A percentile compares a stretch with the other conserved stretches of the same genome.
Evolutionary conservation across 2,888 invertebrate species (phyloP).

Genomic region (Cheilosia scutellata): DNA sequence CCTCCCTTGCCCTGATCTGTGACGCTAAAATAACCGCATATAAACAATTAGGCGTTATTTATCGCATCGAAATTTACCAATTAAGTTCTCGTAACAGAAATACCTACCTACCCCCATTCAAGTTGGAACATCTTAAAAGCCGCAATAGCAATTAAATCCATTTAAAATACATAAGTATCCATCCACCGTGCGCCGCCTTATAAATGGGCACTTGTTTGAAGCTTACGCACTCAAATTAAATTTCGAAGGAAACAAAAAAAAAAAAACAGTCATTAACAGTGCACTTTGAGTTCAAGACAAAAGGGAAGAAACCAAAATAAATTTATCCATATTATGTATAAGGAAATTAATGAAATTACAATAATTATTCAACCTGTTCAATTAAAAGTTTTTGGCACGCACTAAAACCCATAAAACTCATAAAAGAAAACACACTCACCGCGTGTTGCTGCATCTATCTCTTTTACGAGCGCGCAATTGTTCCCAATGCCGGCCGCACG

Average conservation of each 20-base stretch:
- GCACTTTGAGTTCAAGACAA: conserved; percentile 25
- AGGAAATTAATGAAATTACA: conserved; percentile 66
- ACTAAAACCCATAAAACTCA: conserved; percentile 84
- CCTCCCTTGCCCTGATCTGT: too few relatives aligned
- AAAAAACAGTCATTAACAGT: conserved; percentile 21
- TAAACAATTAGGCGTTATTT: conserved; percentile 2
- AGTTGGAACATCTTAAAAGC: conserved; percentile 42
- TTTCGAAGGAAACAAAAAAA: background rate
- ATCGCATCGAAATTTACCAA: conserved; percentile 14
- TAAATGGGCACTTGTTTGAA: background rate
- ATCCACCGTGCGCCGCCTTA: conserved; percentile 4
- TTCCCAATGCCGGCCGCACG: conserved; percentile 54
- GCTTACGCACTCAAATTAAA: conserved; percentile 20
- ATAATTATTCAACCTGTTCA: conserved; percentile 79
- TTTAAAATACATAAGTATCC: conserved; percentile 4
- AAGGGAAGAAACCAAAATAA: conserved; percentile 1
- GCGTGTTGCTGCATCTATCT: conserved; percentile 66
- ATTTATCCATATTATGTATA: conserved; percentile 26
- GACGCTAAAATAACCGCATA: background rate
- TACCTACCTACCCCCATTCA: background rate
- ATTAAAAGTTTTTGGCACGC: conserved; percentile 84
- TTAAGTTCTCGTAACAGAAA: conserved; percentile 13
- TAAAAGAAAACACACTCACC: conserved; percentile 79
- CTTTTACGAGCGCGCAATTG: conserved; percentile 68
- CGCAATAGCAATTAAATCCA: conserved; percentile 44